Evolutionary conservation across 2,113 vertebrate species (phyloP).

Genomic region (Tichodroma muraria): DNA sequence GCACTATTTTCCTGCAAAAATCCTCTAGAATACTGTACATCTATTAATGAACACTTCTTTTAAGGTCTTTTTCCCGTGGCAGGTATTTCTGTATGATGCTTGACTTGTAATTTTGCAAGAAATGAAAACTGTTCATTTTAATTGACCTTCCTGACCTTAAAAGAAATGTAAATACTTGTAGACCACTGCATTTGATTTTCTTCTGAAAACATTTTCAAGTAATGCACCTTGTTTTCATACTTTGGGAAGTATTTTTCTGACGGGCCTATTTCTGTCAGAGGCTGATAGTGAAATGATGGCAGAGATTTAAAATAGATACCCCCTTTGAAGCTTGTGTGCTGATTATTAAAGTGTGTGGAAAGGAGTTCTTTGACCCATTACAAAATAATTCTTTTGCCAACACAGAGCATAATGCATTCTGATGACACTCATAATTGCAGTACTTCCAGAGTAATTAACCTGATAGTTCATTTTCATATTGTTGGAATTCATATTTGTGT

Average conservation of each 20-base stretch:
- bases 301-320: not conserved
- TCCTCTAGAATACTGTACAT: not conserved
- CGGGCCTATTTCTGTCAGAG: not conserved
- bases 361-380: not conserved
- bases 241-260: not conserved
- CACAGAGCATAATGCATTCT: not conserved
- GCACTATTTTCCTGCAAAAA: not conserved
- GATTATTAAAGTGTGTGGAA: not conserved
- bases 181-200: not conserved
- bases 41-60: not conserved
- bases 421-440: constrained; percentile 8
- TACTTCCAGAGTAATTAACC: constrained; percentile 24
- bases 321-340: not conserved
- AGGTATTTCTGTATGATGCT: not conserved
- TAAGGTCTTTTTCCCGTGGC: not conserved
- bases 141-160: not conserved
- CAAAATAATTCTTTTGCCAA: constrained; percentile 6
- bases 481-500: constrained; percentile 32
- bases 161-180: not conserved
- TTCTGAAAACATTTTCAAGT: not conserved
- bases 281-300: not conserved
- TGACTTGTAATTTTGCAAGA: not conserved
- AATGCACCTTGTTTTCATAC: not conserved
- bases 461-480: constrained; percentile 21
- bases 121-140: not conserved